Conservation (phyloP, 92 coral and sea anemone species). For the Palythoa grandis region DNA sequence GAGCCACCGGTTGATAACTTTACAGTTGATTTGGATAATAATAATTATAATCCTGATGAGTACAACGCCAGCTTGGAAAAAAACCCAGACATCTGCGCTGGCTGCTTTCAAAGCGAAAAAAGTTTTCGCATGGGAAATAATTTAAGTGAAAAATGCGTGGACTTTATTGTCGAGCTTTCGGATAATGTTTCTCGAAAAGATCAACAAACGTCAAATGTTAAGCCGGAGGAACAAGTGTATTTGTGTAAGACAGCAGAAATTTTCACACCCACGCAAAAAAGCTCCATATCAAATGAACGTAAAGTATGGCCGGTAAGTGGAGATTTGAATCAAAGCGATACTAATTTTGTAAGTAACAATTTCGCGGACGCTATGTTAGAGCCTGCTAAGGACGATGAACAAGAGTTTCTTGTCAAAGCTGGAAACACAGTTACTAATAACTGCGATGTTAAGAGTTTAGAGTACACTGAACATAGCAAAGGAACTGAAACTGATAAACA, state of each 20-base stretch:
- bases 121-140: background rate
- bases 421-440: background rate
- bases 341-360: background rate
- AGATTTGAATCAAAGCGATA: background rate
- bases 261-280: background rate
- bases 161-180: background rate
- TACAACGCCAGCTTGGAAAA: background rate
- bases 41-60: background rate
- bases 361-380: background rate
- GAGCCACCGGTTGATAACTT: background rate
- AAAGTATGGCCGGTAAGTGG: background rate
- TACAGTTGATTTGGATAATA: background rate
- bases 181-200: background rate
- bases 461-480: background rate
- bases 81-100: background rate
- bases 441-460: background rate
- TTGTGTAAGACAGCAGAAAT: background rate
- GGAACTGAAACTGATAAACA: no score
- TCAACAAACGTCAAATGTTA: background rate
- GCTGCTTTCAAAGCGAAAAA: background rate
- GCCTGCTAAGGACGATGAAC: background rate
- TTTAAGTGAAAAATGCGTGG: background rate
- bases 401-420: background rate
- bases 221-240: conserved; percentile 2
- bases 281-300: background rate